phyloP scores from a whole-genome alignment of 2,797 vertebrate genomes.

The Pseudotriccus pelzelni region DNA sequence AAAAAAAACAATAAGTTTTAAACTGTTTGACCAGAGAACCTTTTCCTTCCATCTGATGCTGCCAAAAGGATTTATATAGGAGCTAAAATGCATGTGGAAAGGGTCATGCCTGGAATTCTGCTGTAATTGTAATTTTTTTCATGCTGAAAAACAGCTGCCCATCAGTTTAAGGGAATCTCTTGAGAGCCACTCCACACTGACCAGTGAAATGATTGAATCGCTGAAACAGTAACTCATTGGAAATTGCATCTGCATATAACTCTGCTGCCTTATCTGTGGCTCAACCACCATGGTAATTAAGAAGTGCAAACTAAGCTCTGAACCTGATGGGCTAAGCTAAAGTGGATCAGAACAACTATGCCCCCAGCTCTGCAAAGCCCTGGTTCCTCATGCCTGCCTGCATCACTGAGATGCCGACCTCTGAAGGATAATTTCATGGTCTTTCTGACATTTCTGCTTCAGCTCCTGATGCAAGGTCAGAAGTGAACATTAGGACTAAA shows the following conservation, averaged over 20 bases:
- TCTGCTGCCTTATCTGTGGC: not conserved
- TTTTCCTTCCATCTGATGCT: constrained; percentile 47
- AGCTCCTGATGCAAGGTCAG: not conserved
- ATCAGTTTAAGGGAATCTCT: not conserved
- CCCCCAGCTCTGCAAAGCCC: not conserved
- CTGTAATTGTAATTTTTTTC: constrained; percentile 5
- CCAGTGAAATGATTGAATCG: not conserved
- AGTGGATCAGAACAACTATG: not conserved
- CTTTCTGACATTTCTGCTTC: not conserved
- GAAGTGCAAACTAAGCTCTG: not conserved
- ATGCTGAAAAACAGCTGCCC: constrained; percentile 15
- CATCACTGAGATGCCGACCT: not conserved
- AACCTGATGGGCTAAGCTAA: not conserved
- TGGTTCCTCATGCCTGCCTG: not conserved
- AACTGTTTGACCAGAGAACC: constrained; percentile 27
- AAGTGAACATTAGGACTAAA: not conserved
- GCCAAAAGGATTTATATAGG: constrained; percentile 51
- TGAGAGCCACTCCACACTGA: not conserved
- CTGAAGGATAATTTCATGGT: not conserved
- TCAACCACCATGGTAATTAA: not conserved
- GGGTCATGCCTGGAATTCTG: constrained; percentile 33
- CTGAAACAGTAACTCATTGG: not conserved
- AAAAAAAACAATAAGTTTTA: constrained; percentile 58
- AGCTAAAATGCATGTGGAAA: constrained; percentile 40
- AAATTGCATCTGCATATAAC: not conserved